Base-by-base conservation (phyloP, 1,140 invertebrate species). In the Zaprionus taronus region DNA sequence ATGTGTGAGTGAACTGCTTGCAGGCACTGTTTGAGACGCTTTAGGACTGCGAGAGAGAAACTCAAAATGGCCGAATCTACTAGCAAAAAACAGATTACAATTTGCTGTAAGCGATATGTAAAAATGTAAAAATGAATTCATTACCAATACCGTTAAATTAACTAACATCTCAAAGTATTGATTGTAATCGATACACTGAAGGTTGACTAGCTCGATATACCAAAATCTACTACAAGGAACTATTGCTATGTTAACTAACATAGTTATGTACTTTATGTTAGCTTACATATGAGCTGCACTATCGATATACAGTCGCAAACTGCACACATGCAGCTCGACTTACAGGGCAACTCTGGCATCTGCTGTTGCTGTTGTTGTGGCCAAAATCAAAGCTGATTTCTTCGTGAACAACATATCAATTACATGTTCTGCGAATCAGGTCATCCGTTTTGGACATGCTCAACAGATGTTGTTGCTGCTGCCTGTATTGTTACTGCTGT, bases 381-480 rank as follows among this genome's bases (percentile, higher is more conserved):
- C 58, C 38, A 38, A 56, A 61, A 66, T 65, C 26, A 66, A 64
- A 66, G 56, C 64, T 67, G 77, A 75, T 80, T 85, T 77, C 79
- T 57, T 79, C 56, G 72, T 74, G 67, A 76, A 90, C 81, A 90
- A 89, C 81, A 90, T 89, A 91, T 90, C 85, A 89, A 90, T 84
- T 90, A 83, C 84, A 76, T 85, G 79, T 81, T 77, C 81, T 68
- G 57, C 58, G 71, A 89, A 84, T 82, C 76, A 85, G 84, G 84
- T 89, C 85, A 90, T 81, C 84, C 66, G 78, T 84, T 89, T 90
- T 89, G 85, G 85, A 86, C 82, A 85, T 85, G 75, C 49, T 49
- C 78, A 78, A 63, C 72, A 83, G 77, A 58, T 77, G 78, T 80
- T 77, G 73, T 65, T 51, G 58, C 53, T 20, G 31, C 17, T 69